These are phyloP conservation scores for Oriolus oriolus DNA, from an alignment of 2,113 vertebrate genomes.

Conservation along the genomic window DNA sequence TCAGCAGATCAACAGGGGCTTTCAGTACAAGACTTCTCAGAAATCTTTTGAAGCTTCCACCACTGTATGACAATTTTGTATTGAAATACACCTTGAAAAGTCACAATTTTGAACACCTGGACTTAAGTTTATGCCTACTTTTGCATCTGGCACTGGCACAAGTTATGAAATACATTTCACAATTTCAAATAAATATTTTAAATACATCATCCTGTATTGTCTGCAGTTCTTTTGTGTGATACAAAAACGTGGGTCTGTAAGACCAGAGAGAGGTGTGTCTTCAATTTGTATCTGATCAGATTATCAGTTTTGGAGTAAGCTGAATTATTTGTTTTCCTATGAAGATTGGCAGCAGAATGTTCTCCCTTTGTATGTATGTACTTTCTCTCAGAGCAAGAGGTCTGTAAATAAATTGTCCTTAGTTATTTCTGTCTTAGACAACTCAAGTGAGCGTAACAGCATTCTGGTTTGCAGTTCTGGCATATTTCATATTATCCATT, in stretches of 20 bases:
- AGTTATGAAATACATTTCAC: background rate
- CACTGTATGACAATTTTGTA: background rate
- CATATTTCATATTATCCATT: background rate
- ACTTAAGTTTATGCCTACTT: background rate
- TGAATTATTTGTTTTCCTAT: background rate
- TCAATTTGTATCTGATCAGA: background rate
- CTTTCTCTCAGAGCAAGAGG: background rate
- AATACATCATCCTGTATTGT: background rate
- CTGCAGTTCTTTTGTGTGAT: background rate
- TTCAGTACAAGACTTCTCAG: background rate
- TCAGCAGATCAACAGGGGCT: background rate
- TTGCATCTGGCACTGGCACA: background rate
- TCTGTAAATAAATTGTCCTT: background rate
- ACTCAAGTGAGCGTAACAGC: background rate
- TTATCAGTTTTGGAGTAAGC: background rate
- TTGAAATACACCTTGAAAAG: background rate
- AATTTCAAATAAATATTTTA: slow-evolving; percentile 3
- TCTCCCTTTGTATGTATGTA: background rate
- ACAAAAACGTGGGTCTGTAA: background rate
- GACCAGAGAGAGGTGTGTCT: background rate
- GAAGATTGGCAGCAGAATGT: background rate
- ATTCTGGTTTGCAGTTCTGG: background rate
- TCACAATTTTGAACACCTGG: background rate
- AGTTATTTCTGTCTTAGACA: background rate
- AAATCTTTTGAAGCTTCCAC: background rate